A percentile compares a stretch with the other conserved stretches of the same genome.
Conservation (phyloP, 2,888 invertebrate species). For the Drosophila nr. perissopoda region DNA sequence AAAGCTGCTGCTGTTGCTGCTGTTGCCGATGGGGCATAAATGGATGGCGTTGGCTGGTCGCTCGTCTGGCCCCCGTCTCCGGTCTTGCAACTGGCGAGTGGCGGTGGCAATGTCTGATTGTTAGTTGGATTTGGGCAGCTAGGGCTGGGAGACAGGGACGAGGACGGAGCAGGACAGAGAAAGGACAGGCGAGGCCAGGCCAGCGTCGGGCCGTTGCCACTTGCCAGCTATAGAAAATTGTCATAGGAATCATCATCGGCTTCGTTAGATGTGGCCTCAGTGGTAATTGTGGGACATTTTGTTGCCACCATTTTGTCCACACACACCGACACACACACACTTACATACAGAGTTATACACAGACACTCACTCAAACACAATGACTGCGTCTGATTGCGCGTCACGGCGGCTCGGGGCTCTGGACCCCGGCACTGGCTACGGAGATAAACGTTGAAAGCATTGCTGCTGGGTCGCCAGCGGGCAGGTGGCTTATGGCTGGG, state of each 20-base stretch:
- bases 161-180: slow-evolving; percentile 2
- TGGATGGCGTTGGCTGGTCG: slow-evolving; percentile 65
- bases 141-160: neutral
- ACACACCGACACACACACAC: slow-evolving; percentile 32
- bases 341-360: slow-evolving; percentile 15
- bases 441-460: slow-evolving; percentile 73
- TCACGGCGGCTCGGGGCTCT: slow-evolving; percentile 38
- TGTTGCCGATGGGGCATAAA: slow-evolving; percentile 57
- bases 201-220: slow-evolving; percentile 64
- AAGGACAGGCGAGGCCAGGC: slow-evolving; percentile 32
- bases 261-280: slow-evolving; percentile 84
- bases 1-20: slow-evolving; percentile 25
- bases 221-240: slow-evolving; percentile 81
- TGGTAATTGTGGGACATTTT: slow-evolving; percentile 84
- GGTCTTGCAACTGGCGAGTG: slow-evolving; percentile 50
- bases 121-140: slow-evolving; percentile 67
- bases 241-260: slow-evolving; percentile 84
- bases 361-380: slow-evolving; percentile 59
- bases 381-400: slow-evolving; percentile 73
- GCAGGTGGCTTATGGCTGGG: slow-evolving; percentile 63
- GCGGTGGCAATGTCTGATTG: slow-evolving; percentile 79
- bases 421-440: slow-evolving; percentile 40
- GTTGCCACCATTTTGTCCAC: slow-evolving; percentile 73
- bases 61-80: slow-evolving; percentile 28
- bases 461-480: slow-evolving; percentile 50